These are phyloP conservation scores for Dreissena polymorpha DNA, from an alignment of 1,140 invertebrate genomes.

Conservation along the genomic window DNA sequence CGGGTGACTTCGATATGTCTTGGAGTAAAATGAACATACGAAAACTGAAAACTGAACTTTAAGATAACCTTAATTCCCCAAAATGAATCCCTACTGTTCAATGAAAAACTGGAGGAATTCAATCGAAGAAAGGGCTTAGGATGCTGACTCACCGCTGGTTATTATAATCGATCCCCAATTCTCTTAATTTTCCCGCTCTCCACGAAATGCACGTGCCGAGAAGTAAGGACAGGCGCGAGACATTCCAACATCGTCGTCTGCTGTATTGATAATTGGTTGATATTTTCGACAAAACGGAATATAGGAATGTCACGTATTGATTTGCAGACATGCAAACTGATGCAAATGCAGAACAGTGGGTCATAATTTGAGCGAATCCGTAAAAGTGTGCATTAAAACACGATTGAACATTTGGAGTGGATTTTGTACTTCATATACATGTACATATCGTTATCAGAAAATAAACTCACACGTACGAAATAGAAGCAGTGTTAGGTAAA, in stretches of 20 bases:
- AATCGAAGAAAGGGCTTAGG: no score
- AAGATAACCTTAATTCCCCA: no score
- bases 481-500: no score
- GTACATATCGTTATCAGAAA: not conserved
- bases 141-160: no score
- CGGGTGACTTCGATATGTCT: no score
- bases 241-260: not conserved
- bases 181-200: no score
- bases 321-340: not conserved
- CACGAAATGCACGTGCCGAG: conserved; percentile 1
- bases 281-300: not conserved
- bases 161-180: no score
- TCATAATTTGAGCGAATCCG: not conserved
- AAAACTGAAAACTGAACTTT: no score
- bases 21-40: no score
- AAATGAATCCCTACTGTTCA: no score
- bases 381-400: not conserved
- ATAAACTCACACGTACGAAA: no score
- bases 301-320: not conserved
- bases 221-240: not conserved
- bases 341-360: not conserved
- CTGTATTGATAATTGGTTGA: not conserved
- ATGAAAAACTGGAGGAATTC: no score
- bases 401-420: not conserved
- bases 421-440: not conserved